Evolutionary conservation across 2,113 vertebrate genomes (phyloP).

Genomic region (Candoia aspera): DNA sequence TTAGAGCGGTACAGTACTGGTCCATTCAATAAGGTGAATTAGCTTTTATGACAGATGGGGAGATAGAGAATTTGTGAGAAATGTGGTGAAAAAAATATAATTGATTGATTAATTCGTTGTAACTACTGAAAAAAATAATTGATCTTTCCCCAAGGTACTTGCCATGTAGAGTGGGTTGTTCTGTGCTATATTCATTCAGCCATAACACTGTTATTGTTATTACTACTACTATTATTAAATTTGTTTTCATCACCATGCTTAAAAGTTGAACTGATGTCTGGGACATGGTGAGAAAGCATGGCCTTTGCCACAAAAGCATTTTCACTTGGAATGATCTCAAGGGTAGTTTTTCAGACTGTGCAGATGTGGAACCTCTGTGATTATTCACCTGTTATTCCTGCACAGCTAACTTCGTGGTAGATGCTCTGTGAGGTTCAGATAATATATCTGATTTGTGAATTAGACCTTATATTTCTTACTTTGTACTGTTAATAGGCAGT

Average conservation of each 20-base stretch:
- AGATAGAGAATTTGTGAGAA: neutral
- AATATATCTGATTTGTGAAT: neutral
- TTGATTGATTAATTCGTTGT: neutral
- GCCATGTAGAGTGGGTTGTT: neutral
- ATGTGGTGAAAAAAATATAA: neutral
- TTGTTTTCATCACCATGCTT: neutral
- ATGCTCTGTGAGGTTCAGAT: neutral
- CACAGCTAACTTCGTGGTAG: neutral
- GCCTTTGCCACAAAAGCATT: neutral
- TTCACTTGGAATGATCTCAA: neutral
- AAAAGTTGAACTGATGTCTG: neutral
- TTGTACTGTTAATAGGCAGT: neutral
- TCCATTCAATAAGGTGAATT: slow-evolving; percentile 71
- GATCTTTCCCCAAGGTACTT: neutral
- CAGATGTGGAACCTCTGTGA: neutral
- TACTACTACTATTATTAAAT: neutral
- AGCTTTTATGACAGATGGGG: neutral
- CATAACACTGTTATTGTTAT: neutral
- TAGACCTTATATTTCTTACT: neutral
- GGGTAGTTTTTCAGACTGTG: neutral
- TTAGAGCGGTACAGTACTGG: slow-evolving; percentile 67
- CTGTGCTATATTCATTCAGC: neutral
- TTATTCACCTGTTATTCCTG: neutral
- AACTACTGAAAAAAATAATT: neutral
- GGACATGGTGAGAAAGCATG: neutral